These are phyloP conservation scores for Gracilinanus agilis DNA, from an alignment of 2,113 vertebrate species.

Conservation along the genomic window DNA sequence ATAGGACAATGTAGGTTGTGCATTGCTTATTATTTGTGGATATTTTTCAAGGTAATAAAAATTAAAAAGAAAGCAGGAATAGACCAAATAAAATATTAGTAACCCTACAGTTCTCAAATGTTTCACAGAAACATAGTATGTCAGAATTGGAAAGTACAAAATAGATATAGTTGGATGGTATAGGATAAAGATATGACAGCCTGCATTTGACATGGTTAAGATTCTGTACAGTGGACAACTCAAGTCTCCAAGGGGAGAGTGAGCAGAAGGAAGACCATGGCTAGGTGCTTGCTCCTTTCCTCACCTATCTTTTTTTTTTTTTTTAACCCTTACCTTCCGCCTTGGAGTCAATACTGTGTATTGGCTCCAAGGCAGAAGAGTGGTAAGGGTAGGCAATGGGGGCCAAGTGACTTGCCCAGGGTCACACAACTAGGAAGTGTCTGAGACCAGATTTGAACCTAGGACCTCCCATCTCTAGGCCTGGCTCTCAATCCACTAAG, in stretches of 20 bases:
- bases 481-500: too few species aligned
- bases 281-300: not conserved
- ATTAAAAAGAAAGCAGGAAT: not conserved
- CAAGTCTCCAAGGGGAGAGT: not conserved
- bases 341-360: too few species aligned
- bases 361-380: too few species aligned
- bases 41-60: not conserved
- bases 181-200: not conserved
- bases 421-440: too few species aligned
- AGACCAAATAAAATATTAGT: not conserved
- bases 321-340: too few species aligned
- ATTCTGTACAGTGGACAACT: not conserved
- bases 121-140: not conserved
- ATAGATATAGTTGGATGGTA: not conserved
- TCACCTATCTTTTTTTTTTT: too few species aligned
- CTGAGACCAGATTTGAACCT: too few species aligned
- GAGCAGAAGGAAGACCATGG: not conserved
- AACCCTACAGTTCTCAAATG: not conserved
- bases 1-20: not conserved
- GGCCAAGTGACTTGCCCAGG: too few species aligned
- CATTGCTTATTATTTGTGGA: not conserved
- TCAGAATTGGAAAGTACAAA: not conserved
- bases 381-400: too few species aligned
- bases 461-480: too few species aligned
- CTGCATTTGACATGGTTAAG: too few species aligned